Percentiles rank a stretch among this genome's conserved stretches.
Evolutionary conservation across 1,140 invertebrate genomes (phyloP).

Genomic region (Drosophila nigrodunni): DNA sequence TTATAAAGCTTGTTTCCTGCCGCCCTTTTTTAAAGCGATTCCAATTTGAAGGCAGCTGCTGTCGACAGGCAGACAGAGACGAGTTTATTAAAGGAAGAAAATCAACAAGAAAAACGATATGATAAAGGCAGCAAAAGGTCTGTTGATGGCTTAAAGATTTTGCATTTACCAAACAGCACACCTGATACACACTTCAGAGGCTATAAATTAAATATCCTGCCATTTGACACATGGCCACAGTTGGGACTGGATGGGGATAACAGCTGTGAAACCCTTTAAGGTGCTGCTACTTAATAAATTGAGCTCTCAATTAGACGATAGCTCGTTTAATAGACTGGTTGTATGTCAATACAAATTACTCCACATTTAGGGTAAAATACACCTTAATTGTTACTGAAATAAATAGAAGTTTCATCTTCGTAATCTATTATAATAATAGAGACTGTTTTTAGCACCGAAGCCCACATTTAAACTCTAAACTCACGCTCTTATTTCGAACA

Average conservation of each 20-base stretch:
- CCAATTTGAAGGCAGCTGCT: conserved; percentile 22
- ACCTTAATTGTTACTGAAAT: no score
- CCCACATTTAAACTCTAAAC: neutral
- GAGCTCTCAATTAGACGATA: conserved; percentile 22
- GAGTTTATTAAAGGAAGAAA: conserved; percentile 33
- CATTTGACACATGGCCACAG: conserved; percentile 57
- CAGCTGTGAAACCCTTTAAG: conserved; percentile 22
- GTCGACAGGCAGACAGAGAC: conserved; percentile 31
- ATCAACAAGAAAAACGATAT: neutral
- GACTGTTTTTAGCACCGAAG: no score
- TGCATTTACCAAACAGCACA: conserved; percentile 23
- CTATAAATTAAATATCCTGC: conserved; percentile 43
- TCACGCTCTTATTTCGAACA: no score
- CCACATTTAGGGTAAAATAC: no score
- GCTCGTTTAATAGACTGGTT: neutral
- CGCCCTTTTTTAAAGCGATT: conserved; percentile 9
- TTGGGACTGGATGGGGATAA: conserved; percentile 10
- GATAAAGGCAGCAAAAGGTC: conserved; percentile 30
- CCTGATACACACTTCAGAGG: conserved; percentile 50
- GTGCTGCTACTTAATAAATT: conserved; percentile 42
- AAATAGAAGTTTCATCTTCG: no score
- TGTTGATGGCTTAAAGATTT: conserved; percentile 35
- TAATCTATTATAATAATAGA: no score
- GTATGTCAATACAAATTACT: no score
- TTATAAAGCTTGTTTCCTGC: conserved; percentile 15